Evolutionary conservation across 2,888 invertebrate species (phyloP), one percentile per base, ranked within the genome.

Genomic region (Rhimphoctona megacephalus): DNA sequence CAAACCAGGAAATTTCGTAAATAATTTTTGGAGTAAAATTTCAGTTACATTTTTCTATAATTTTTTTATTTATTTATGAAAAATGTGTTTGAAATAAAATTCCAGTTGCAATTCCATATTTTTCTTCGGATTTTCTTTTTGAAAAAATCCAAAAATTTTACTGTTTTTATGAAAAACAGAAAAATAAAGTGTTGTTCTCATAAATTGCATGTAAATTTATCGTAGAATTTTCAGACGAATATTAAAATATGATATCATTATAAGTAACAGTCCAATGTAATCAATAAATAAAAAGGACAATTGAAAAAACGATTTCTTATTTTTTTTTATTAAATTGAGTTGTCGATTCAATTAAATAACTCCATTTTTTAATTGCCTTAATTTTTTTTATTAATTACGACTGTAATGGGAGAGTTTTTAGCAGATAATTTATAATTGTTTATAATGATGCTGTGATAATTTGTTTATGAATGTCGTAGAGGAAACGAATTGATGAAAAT

Each of bases 401-500:
- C 19, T 49, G 4, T 6, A 49, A 49, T 17, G 11, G 6, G 5
- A 17, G 3, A 19, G 3, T 19, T 49, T 43, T 4, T 6, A 19
- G 49, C 19, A 17, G 49, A 25, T 22, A 22, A 54, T 22, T 54
- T 22, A 8, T 11, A 22, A 22, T 64, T 19, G 17, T 64, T 17
- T 0, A 33, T 64, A 14, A 36, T 19, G 66, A 66, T 19, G 25
- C 17, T 22, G 25, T 19, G 17, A 14, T 8, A 25, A 25, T 25
- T 69, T 25, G 2, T 46, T 46, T 30, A 46, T 70, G 46, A 11
- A 17, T 22, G 46, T 70, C 70, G 43, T 19, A 30, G 70, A 17
- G 43, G 43, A 17, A 70, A 70, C 43, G 70, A 30, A 73, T 52
- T 73, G 72, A 73, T 73, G 72, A 54, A 36, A 52, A 52, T 57